Conservation (phyloP, 1,140 invertebrate genomes). For the Oryzaephilus surinamensis region DNA sequence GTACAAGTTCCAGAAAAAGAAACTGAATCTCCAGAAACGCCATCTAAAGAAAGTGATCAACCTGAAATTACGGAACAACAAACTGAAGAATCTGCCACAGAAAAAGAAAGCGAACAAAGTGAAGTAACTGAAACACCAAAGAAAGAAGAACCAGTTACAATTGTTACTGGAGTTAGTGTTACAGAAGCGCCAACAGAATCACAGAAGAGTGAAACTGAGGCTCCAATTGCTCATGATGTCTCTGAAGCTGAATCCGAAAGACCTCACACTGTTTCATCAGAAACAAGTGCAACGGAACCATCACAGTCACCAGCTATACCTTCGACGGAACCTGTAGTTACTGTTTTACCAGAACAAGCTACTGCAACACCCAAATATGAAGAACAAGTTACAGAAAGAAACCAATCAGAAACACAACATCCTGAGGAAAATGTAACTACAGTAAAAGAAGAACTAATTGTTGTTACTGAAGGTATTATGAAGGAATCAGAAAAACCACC, state of each 20-base stretch:
- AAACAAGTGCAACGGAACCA: background rate
- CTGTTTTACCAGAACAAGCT: background rate
- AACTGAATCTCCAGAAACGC: conserved; percentile 2
- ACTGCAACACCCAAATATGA: background rate
- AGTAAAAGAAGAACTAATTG: background rate
- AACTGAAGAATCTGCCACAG: conserved; percentile 10
- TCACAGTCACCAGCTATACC: background rate
- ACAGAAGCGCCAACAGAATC: conserved; percentile 1
- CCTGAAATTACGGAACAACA: conserved; percentile 5
- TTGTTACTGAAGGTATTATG: background rate
- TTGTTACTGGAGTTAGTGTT: conserved; percentile 8
- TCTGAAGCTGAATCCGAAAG: too few species aligned
- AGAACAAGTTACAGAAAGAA: background rate
- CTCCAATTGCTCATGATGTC: too few species aligned
- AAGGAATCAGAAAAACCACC: background rate
- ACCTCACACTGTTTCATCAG: background rate
- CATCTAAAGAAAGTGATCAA: conserved; percentile 5
- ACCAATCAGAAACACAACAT: background rate
- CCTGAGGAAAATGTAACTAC: background rate
- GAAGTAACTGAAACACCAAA: conserved; percentile 10
- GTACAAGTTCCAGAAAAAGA: background rate
- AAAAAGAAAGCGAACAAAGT: conserved; percentile 4
- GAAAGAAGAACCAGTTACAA: conserved; percentile 4
- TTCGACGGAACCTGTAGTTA: background rate
- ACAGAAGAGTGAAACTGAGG: background rate